phyloP scores from a whole-genome alignment of 2,888 invertebrate genomes.

The Panorpa germanica region DNA sequence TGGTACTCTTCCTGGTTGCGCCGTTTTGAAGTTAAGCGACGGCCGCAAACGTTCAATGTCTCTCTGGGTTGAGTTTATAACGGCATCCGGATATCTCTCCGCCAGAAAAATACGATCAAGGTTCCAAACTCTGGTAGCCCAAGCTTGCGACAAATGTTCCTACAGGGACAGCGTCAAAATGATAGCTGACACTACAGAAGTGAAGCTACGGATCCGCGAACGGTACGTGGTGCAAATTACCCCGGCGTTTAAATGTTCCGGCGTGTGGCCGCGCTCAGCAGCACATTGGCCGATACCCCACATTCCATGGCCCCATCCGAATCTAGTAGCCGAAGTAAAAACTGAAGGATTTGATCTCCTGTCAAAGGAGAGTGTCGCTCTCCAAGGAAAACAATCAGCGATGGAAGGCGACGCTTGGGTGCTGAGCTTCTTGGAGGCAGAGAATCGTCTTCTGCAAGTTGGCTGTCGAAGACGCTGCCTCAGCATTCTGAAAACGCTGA shows the following conservation, averaged over 20 bases:
- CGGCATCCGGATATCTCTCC: constrained; percentile 86
- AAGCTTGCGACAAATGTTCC: constrained; percentile 85
- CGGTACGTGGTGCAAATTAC: constrained; percentile 88
- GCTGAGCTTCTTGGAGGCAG: constrained; percentile 78
- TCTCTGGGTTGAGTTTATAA: constrained; percentile 95
- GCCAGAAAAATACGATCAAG: constrained; percentile 90
- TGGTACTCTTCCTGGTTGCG: constrained; percentile 81
- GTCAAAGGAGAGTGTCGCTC: constrained; percentile 71
- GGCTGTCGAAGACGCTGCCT: constrained; percentile 75
- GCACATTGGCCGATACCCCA: constrained; percentile 88
- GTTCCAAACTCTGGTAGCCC: constrained; percentile 78
- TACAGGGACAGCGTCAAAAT: constrained; percentile 88
- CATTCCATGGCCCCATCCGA: constrained; percentile 86
- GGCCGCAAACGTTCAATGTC: constrained; percentile 95
- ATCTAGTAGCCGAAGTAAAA: constrained; percentile 83
- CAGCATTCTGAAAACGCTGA: constrained; percentile 75
- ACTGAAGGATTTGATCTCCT: constrained; percentile 89
- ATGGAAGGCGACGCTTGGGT: constrained; percentile 98
- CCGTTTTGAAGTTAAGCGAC: constrained; percentile 85
- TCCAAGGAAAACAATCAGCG: constrained; percentile 71
- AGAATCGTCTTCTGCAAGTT: constrained; percentile 71
- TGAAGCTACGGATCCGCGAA: constrained; percentile 76
- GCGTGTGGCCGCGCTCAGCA: constrained; percentile 87
- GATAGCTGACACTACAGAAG: constrained; percentile 90
- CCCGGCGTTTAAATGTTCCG: constrained; percentile 86